phyloP scores from a whole-genome alignment of 2,888 invertebrate genomes.

The Sesamia inferens region DNA sequence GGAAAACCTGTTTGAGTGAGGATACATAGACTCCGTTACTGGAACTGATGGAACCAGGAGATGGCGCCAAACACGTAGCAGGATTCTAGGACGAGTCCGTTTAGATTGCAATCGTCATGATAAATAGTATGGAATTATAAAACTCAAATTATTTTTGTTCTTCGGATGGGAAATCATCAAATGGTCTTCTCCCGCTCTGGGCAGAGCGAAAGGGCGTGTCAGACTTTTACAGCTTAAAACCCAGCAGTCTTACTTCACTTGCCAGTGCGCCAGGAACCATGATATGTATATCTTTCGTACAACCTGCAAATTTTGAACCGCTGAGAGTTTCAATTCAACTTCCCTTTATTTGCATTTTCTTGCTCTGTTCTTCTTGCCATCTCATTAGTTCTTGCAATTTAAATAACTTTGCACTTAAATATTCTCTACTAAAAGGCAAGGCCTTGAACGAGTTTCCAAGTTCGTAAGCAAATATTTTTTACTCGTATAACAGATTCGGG shows the following conservation, averaged over 20 bases:
- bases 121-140: not conserved
- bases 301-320: not conserved
- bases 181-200: too few relatives aligned
- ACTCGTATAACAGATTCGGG: not conserved
- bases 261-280: too few relatives aligned
- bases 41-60: not conserved
- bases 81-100: not conserved
- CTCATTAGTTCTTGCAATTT: not conserved
- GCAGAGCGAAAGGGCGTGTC: too few relatives aligned
- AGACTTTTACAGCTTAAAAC: too few relatives aligned
- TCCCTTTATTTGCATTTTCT: not conserved
- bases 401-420: not conserved
- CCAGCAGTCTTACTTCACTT: too few relatives aligned
- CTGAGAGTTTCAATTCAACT: not conserved
- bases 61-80: not conserved
- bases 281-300: too few relatives aligned
- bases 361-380: not conserved
- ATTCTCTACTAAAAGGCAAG: slow-evolving; percentile 1
- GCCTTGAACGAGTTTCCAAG: slow-evolving; percentile 21
- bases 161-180: too few relatives aligned
- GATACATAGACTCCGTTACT: not conserved
- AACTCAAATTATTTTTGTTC: too few relatives aligned
- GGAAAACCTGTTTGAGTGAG: not conserved
- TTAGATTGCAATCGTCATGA: not conserved
- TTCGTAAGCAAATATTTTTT: not conserved